Percentiles rank a stretch among this genome's conserved stretches.
Conservation (phyloP, 1,140 invertebrate genomes). For the Ostrea denselamellosa region DNA sequence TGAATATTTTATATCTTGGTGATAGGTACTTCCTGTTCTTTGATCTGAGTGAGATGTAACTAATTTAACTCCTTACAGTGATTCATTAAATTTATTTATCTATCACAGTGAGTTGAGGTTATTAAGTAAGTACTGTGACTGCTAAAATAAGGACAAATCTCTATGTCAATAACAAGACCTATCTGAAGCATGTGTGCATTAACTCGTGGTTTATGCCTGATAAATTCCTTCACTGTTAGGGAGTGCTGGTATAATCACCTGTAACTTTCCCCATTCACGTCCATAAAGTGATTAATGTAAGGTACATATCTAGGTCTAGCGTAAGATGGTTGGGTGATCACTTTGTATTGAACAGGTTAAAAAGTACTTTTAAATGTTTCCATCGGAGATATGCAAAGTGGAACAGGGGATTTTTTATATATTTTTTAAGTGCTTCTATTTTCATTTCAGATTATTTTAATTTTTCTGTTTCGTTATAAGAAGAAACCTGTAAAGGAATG, state of each 20-base stretch:
- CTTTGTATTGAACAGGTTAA: neutral
- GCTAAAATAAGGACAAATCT: neutral
- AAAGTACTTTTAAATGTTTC: neutral
- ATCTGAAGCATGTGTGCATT: neutral
- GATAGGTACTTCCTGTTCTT: neutral
- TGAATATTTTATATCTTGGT: no score
- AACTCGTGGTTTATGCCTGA: neutral
- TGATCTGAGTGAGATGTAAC: neutral
- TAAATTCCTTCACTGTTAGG: neutral
- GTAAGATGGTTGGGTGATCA: neutral
- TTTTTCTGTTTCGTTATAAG: neutral
- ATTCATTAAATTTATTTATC: neutral
- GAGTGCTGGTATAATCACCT: neutral
- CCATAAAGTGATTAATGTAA: neutral
- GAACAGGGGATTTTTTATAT: neutral
- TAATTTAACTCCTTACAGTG: no score
- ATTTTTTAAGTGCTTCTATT: neutral
- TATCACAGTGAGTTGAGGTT: neutral
- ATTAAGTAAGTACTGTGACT: neutral
- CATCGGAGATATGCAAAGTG: neutral
- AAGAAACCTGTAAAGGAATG: conserved; percentile 55
- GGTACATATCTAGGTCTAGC: neutral
- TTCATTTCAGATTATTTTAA: neutral
- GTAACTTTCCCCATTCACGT: neutral
- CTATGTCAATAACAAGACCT: neutral